Percentiles rank a stretch among this genome's conserved stretches.
phyloP scores from a whole-genome alignment of 1,140 invertebrate species.

The Pristionchus pacificus region DNA sequence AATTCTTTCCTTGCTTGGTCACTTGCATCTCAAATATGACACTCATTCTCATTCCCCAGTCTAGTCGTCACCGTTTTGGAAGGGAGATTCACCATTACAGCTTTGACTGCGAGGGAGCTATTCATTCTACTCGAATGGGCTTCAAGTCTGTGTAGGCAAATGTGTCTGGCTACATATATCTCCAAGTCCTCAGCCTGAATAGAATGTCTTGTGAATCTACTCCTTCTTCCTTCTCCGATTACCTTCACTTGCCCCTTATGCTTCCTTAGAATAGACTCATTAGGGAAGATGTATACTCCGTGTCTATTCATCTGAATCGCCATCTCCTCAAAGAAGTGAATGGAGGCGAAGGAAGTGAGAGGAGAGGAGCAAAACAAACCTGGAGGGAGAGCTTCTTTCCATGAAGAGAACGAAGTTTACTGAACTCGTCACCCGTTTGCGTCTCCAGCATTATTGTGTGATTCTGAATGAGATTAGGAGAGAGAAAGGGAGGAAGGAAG shows the following conservation, averaged over 20 bases:
- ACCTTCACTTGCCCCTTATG: constrained; percentile 24
- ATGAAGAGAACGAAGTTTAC: constrained; percentile 19
- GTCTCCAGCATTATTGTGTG: constrained; percentile 17
- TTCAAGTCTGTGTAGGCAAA: not conserved
- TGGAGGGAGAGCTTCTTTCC: constrained; percentile 17
- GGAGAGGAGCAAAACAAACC: not conserved
- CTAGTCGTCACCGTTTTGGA: not conserved
- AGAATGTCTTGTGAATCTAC: not conserved
- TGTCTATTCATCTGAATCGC: constrained; percentile 17
- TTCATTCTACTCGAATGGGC: not conserved
- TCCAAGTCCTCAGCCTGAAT: not conserved
- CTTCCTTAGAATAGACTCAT: constrained; percentile 8
- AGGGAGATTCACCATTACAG: not conserved
- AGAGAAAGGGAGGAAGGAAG: not conserved
- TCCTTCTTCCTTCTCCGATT: not conserved
- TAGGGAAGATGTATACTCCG: constrained; percentile 24
- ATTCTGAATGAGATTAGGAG: not conserved
- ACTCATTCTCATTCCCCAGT: not conserved
- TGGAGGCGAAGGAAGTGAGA: not conserved
- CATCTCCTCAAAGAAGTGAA: constrained; percentile 6
- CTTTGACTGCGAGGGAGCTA: not conserved
- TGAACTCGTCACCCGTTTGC: constrained; percentile 26
- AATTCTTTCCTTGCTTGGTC: not conserved
- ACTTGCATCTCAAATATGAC: not conserved
- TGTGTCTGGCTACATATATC: not conserved